Evolutionary conservation across 2,113 vertebrate species (phyloP), one percentile per base, ranked within the genome.

Genomic region (Pachypanchax playfairii): DNA sequence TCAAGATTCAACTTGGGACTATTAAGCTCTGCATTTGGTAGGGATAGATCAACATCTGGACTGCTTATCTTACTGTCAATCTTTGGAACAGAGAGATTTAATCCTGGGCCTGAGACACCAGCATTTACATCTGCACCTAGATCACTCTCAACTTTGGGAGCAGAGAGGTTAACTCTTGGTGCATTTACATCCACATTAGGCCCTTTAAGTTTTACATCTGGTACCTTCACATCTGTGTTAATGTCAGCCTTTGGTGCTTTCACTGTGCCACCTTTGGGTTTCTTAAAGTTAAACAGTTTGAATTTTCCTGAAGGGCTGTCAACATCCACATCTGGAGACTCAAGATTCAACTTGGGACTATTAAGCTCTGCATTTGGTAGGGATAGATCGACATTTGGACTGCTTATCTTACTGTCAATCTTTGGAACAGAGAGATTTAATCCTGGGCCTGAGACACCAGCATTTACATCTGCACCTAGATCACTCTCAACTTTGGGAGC

Each of bases 121-220:
- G 80, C 59, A 63, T 89, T 70, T 4, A 88, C 0, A 56, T 87
- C 70, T 53, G 77, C 28, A 39, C 87, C 77, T 47, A 69, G 80
- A 35, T 67, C 48, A 36, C 43, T 21, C 5, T 46, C 43, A 1
- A 46, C 24, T 14, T 46, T 46, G 2, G 43, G 43, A 22, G n/a
- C 43, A 13, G 43, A 46, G 20, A 90, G 44, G 25, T 80, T 44
- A 3, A 83, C 14, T 48, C 83, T 51, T 62, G 82, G 70, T 52
- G 28, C 8, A 20, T 62, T 65, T 35, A 50, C 74, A 69, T 26
- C 68, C 20, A 78, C 43, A 36, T 76, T 41, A 55, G 74, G 60
- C 3, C 26, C 28, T 28, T 72, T 61, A 20, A 87, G 12, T 26
- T 74, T 33, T 17, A 76, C 7, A n/a, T 84, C 73, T 67, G 84